Conservation (phyloP, 2,113 vertebrate species). For the Podarcis cretensis region DNA sequence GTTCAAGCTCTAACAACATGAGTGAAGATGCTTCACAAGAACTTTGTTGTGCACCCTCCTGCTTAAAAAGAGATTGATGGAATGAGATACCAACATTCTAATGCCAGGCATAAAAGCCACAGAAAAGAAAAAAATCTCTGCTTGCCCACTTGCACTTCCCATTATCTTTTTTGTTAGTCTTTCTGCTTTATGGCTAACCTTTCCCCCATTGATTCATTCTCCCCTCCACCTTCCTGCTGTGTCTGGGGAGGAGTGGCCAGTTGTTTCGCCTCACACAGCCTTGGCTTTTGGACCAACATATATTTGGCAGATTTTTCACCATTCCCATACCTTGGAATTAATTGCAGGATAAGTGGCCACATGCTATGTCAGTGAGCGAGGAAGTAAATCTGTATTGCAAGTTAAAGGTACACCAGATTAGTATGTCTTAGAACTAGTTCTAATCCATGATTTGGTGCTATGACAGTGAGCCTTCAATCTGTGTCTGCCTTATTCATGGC, state of each 20-base stretch:
- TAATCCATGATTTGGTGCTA: not conserved
- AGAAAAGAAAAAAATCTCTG: not conserved
- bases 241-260: not conserved
- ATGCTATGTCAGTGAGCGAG: not conserved
- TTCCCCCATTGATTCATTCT: not conserved
- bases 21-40: not conserved
- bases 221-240: not conserved
- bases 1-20: not conserved
- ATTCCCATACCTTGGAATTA: not conserved
- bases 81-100: not conserved
- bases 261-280: not conserved
- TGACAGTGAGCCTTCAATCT: not conserved
- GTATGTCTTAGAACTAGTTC: not conserved
- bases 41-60: not conserved
- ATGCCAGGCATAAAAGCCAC: not conserved
- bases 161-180: not conserved
- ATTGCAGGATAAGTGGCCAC: not conserved
- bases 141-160: not conserved
- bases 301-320: not conserved
- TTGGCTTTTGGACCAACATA: not conserved
- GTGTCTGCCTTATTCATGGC: not conserved
- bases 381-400: not conserved
- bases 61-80: not conserved
- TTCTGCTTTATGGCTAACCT: not conserved
- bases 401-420: not conserved